A percentile compares a stretch with the other conserved stretches of the same genome.
phyloP scores from a whole-genome alignment of 2,113 vertebrate species.

The Todiramphus saurophagus region DNA sequence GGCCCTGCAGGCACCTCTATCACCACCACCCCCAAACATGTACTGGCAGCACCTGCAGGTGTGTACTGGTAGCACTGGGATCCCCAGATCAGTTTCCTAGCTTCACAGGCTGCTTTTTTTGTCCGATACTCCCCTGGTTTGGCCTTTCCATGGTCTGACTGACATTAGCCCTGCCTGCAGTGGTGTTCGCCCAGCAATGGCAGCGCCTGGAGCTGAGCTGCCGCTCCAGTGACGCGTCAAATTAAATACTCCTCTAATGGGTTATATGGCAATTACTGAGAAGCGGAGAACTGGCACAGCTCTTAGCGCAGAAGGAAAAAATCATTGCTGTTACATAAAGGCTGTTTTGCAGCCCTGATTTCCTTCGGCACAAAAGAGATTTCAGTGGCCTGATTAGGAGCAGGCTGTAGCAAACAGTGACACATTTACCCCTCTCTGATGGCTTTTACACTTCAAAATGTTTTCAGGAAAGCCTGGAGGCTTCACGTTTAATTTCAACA shows the following conservation, averaged over 20 bases:
- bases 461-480: background rate
- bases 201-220: background rate
- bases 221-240: rapidly evolving
- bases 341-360: conserved; percentile 36
- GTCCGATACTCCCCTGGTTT: rapidly evolving
- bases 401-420: background rate
- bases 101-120: background rate
- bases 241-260: background rate
- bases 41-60: background rate
- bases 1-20: background rate
- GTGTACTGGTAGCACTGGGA: background rate
- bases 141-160: background rate
- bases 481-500: background rate
- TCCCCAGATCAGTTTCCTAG: background rate
- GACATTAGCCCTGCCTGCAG: background rate
- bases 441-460: background rate
- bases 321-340: conserved; percentile 3
- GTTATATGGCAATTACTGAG: background rate
- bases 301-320: background rate
- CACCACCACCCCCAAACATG: rapidly evolving
- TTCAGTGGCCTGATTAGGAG: conserved; percentile 29
- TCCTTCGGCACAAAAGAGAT: background rate
- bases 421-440: background rate
- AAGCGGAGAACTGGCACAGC: background rate
- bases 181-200: rapidly evolving